Evolutionary conservation across 2,888 invertebrate genomes (phyloP), one percentile per base, ranked within the genome.

Genomic region (Caenorhabditis imperialis): DNA sequence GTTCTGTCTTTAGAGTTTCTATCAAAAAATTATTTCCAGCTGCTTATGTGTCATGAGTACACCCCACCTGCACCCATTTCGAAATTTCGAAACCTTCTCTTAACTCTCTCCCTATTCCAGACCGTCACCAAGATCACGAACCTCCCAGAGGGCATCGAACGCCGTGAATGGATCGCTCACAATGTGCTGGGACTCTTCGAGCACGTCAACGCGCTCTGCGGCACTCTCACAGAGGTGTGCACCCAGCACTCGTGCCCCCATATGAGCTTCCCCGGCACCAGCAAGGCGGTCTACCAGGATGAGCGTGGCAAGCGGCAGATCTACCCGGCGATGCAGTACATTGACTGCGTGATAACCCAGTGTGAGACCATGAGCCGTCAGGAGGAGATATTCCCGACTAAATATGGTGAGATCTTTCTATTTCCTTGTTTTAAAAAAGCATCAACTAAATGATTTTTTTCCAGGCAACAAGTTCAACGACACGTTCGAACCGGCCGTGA

Each of bases 131-230:
- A 94, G 90, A 92, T 98, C 89, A 95, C 97, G 83, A 94, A 94
- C 90, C 92, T 97, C 90, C 98, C 98, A 86, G 92, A 93, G 84
- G 96, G 96, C 81, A 92, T 99, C 90, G 97, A 97, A 91, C 94
- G 94, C 91, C 96, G 97, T 91, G 99, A 99, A 92, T 99, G 99
- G 98, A 93, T 99, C 88, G 98, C 98, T 84, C 96, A 96, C 82
- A 97, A 99, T 90, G 87, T 80, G 12, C 75, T 88, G 6, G 84
- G 84, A 3, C 71, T 98, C 89, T 99, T 99, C 90, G 96, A 99
- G 90, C 97, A 99, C 91, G 95, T 97, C 88, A 99, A 98, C 91
- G 92, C 97, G 91, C 92, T 99, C 89, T 98, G 98, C 91, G 98
- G 98, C 90, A 94, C 95, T 85, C 93, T 99, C 91, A 96, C 96